Percentiles rank a stretch among this genome's conserved stretches.
Evolutionary conservation across 2,797 vertebrate genomes (phyloP).

Genomic region (Enteromius radiatus): DNA sequence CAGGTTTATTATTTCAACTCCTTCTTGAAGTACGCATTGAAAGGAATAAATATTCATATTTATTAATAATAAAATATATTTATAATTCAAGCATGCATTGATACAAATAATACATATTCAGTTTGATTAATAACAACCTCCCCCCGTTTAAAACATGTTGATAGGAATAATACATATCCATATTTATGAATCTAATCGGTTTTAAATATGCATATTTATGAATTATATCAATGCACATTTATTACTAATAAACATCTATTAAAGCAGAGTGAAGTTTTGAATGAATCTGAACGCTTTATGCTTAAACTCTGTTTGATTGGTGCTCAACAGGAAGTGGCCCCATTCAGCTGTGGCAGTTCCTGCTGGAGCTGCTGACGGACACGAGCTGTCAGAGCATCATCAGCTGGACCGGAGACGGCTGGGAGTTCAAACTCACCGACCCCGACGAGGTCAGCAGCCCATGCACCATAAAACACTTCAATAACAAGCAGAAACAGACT

Average conservation of each 20-base stretch:
- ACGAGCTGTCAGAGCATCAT: conserved; percentile 87
- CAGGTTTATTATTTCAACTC: background rate
- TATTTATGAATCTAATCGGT: background rate
- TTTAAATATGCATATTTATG: background rate
- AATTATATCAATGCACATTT: background rate
- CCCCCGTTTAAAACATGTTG: background rate
- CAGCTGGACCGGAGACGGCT: conserved; percentile 89
- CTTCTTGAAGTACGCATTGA: background rate
- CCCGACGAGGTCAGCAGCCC: conserved; percentile 82
- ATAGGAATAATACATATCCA: background rate
- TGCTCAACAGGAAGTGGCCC: conserved; percentile 83
- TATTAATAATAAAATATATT: background rate
- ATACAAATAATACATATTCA: no score
- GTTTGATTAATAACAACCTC: no score
- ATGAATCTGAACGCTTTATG: background rate
- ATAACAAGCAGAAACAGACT: no score
- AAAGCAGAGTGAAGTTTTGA: no score
- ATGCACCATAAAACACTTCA: no score
- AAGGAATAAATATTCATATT: background rate
- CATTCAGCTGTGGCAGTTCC: conserved; percentile 90
- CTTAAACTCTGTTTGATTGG: background rate
- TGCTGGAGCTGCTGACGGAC: conserved; percentile 86
- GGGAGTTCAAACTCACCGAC: conserved; percentile 90
- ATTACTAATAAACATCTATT: background rate
- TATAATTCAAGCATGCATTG: background rate